Evolutionary conservation across 2,888 invertebrate genomes (phyloP).

Genomic region (Cotesia congregata): DNA sequence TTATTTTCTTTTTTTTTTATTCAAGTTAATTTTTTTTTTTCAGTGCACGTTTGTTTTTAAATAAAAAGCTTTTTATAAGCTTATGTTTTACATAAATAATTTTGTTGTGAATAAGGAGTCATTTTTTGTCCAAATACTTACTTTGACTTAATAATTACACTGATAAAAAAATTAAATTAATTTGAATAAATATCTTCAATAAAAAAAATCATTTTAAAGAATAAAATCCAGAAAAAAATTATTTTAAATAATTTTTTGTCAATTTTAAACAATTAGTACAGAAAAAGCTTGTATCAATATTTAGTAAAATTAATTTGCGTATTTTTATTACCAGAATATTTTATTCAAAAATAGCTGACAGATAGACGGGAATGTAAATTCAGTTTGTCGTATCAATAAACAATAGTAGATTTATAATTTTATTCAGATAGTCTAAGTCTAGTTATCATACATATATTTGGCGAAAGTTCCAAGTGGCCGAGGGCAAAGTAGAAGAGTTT

Average conservation of each 20-base stretch:
- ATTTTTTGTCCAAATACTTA: too few relatives aligned
- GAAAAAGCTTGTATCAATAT: not conserved
- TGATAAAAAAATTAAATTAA: too few relatives aligned
- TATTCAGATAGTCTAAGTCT: slow-evolving; percentile 52
- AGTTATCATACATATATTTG: slow-evolving; percentile 36
- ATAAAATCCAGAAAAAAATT: not conserved
- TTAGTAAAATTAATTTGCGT: not conserved
- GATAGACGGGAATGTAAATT: not conserved
- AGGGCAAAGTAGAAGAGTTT: not conserved
- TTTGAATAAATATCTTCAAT: too few relatives aligned
- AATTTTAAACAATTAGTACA: not conserved
- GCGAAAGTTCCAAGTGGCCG: not conserved
- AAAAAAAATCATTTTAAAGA: too few relatives aligned
- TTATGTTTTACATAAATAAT: too few relatives aligned
- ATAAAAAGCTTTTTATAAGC: too few relatives aligned
- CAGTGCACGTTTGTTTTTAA: too few relatives aligned
- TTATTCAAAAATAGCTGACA: not conserved
- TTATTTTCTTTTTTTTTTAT: too few relatives aligned
- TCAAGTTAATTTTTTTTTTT: too few relatives aligned
- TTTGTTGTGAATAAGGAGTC: too few relatives aligned
- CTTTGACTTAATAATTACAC: too few relatives aligned
- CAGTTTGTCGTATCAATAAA: slow-evolving; percentile 8
- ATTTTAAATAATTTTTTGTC: too few relatives aligned
- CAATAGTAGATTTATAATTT: slow-evolving; percentile 41
- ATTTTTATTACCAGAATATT: not conserved